A percentile compares a stretch with the other conserved stretches of the same genome.
These are phyloP conservation scores for Hemithea aestivaria DNA, from an alignment of 2,888 invertebrate genomes.

Conservation along the genomic window DNA sequence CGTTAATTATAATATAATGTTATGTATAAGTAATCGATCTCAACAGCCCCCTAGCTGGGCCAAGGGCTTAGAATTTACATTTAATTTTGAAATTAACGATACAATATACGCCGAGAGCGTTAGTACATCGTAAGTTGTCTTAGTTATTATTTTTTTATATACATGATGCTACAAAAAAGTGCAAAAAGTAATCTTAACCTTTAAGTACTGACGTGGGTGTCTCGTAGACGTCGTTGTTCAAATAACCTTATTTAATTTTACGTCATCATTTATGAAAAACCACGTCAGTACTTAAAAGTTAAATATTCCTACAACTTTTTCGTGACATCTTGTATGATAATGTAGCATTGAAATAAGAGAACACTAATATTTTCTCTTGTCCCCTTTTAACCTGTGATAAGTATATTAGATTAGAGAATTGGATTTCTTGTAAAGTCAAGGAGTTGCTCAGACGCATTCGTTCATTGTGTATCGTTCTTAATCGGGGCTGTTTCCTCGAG, in stretches of 20 bases:
- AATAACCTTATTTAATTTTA: no score
- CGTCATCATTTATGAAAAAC: no score
- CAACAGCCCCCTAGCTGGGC: conserved; percentile 62
- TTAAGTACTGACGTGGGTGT: no score
- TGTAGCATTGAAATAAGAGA: conserved; percentile 68
- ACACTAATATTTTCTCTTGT: conserved; percentile 77
- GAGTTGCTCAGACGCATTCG: conserved; percentile 62
- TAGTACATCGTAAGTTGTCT: conserved; percentile 67
- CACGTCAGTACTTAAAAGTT: no score
- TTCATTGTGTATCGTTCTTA: conserved; percentile 69
- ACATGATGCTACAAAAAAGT: no score
- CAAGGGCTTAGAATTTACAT: conserved; percentile 55
- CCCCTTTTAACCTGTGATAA: conserved; percentile 79
- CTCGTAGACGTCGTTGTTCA: no score
- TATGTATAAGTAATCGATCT: conserved; percentile 70
- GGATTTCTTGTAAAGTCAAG: conserved; percentile 68
- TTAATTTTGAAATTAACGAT: conserved; percentile 51
- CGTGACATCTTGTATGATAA: no score
- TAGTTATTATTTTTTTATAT: conserved; percentile 58
- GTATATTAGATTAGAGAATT: conserved; percentile 71
- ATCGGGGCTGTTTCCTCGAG: no score
- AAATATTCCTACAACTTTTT: no score
- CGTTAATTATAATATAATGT: conserved; percentile 40
- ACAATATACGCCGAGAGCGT: conserved; percentile 44
- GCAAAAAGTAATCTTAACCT: no score